These are phyloP conservation scores for Acanthopleura granulata DNA, from an alignment of 2,888 invertebrate species.

Conservation along the genomic window DNA sequence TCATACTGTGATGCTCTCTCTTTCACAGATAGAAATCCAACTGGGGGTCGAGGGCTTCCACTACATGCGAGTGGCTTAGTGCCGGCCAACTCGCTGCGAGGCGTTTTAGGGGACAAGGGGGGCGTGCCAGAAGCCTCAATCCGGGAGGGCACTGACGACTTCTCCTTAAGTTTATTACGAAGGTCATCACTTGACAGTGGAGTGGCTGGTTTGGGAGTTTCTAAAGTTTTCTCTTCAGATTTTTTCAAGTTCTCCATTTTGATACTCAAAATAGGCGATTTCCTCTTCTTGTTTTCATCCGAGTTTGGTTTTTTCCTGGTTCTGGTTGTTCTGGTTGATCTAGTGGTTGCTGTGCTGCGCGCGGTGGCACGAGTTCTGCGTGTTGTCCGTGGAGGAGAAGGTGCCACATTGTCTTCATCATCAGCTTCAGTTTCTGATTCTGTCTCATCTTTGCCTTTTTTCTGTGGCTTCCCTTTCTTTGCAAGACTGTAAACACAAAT, in stretches of 20 bases:
- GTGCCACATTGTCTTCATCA: neutral
- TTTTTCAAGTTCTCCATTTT: neutral
- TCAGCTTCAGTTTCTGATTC: conserved; percentile 1
- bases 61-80: neutral
- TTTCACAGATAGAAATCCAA: conserved; percentile 6
- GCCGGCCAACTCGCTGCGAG: neutral
- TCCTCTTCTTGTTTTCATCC: neutral
- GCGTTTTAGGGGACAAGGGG: neutral
- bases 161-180: neutral
- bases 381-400: neutral
- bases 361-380: neutral
- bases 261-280: neutral
- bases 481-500: neutral
- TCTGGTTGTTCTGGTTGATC: neutral
- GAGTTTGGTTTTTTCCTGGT: neutral
- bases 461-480: neutral
- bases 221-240: neutral
- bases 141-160: neutral
- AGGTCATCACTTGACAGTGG: neutral
- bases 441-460: neutral
- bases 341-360: neutral
- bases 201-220: neutral
- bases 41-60: neutral
- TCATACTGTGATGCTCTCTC: conserved; percentile 9
- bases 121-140: neutral